Evolutionary conservation across 2,888 invertebrate genomes (phyloP).

Genomic region (Tinea pellionella): DNA sequence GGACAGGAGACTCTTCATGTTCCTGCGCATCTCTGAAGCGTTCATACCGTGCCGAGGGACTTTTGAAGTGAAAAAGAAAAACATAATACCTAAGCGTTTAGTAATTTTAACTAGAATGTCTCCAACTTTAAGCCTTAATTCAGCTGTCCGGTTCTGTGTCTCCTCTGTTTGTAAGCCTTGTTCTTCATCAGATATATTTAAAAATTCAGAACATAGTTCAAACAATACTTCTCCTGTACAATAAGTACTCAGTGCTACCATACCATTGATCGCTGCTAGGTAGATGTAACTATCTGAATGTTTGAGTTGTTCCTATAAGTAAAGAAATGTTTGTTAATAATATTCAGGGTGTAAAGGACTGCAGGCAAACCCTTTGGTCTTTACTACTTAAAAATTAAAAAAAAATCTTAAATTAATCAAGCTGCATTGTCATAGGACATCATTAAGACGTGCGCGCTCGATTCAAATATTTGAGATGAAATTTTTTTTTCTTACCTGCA

Average conservation of each 20-base stretch:
- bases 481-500: too few relatives aligned
- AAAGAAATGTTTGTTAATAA: too few relatives aligned
- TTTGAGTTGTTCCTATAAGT: conserved; percentile 76
- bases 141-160: conserved; percentile 52
- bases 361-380: too few relatives aligned
- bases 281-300: conserved; percentile 87
- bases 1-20: too few relatives aligned
- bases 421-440: too few relatives aligned
- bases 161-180: conserved; percentile 30
- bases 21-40: too few relatives aligned
- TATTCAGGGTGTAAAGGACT: too few relatives aligned
- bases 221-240: conserved; percentile 78
- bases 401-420: not conserved
- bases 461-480: too few relatives aligned
- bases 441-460: too few relatives aligned
- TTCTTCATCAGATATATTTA: conserved; percentile 29
- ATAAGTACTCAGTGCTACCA: conserved; percentile 74
- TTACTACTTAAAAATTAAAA: not conserved
- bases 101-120: conserved; percentile 82
- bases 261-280: conserved; percentile 79
- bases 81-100: conserved; percentile 76
- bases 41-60: not conserved
- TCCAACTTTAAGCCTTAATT: conserved; percentile 81
- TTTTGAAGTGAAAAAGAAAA: too few relatives aligned
- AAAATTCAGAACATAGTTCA: conserved; percentile 76